phyloP scores from a whole-genome alignment of 1,140 invertebrate species.

The Drosophila orena region DNA sequence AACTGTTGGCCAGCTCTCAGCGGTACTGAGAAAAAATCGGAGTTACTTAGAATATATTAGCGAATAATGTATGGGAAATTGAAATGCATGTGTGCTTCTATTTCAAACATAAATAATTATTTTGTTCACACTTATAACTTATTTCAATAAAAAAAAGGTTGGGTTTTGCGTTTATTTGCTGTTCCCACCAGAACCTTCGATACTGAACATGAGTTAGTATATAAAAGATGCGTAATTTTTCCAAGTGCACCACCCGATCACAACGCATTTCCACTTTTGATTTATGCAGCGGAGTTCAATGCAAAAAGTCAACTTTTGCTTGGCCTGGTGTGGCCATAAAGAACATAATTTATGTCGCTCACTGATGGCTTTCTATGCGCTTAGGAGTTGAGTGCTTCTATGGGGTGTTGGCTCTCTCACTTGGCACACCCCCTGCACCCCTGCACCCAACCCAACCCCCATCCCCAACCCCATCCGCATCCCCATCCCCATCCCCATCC shows the following conservation, averaged over 20 bases:
- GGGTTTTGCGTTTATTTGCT: no score
- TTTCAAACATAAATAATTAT: no score
- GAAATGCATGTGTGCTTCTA: no score
- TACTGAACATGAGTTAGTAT: no score
- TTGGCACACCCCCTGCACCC: not conserved
- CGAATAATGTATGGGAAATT: no score
- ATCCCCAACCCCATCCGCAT: no score
- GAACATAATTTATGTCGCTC: slow-evolving; percentile 76
- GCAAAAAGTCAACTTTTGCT: slow-evolving; percentile 75
- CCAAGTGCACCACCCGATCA: not conserved
- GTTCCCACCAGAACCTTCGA: no score
- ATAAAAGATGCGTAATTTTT: not conserved
- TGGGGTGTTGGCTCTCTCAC: slow-evolving; percentile 33
- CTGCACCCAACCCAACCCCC: not conserved
- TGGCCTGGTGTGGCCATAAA: slow-evolving; percentile 63
- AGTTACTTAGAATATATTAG: not conserved
- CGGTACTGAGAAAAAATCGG: slow-evolving; percentile 4
- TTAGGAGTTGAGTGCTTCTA: slow-evolving; percentile 50
- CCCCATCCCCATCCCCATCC: not conserved
- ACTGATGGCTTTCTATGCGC: slow-evolving; percentile 56
- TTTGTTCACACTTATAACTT: no score
- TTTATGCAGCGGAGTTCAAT: slow-evolving; percentile 76
- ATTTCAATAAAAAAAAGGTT: no score
- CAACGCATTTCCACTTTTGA: slow-evolving; percentile 54
- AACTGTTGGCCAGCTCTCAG: not conserved